Percentiles rank a stretch among this genome's conserved stretches.
Evolutionary conservation across 53 echinoderm and acorn worm genomes (phyloP).

Genomic region (Apostichopus leukothele): DNA sequence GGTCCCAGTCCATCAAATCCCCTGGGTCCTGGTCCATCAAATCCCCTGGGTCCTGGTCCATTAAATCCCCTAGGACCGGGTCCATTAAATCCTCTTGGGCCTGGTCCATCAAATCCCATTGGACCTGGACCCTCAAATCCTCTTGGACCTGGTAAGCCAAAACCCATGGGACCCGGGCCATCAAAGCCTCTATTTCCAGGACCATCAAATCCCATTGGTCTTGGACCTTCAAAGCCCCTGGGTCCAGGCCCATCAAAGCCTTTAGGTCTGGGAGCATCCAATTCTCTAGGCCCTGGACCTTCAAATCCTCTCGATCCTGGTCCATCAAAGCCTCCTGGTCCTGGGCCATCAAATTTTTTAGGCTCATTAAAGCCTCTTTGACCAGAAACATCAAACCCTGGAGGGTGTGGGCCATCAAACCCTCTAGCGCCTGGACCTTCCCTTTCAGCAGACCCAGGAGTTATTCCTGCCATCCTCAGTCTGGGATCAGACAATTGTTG

Average conservation of each 20-base stretch:
- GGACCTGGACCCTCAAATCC: conserved; percentile 28
- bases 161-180: conserved; percentile 36
- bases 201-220: conserved; percentile 50
- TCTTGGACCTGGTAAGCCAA: conserved; percentile 24
- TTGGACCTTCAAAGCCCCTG: conserved; percentile 36
- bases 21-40: conserved; percentile 36
- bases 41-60: conserved; percentile 25
- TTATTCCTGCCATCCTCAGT: background rate
- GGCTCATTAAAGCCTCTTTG: background rate
- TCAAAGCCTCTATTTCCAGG: conserved; percentile 52
- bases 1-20: conserved; percentile 47
- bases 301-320: conserved; percentile 19
- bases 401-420: conserved; percentile 20
- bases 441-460: conserved; percentile 5
- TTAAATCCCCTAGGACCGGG: conserved; percentile 31
- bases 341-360: background rate
- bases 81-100: conserved; percentile 41
- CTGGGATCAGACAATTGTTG: background rate
- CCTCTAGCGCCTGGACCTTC: conserved; percentile 12
- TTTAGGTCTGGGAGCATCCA: conserved; percentile 17
- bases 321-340: conserved; percentile 26
- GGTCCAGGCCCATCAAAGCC: conserved; percentile 40
- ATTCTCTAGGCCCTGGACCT: conserved; percentile 47
- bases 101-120: conserved; percentile 46
- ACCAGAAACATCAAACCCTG: background rate